Percentiles rank a stretch among this genome's conserved stretches.
Conservation (phyloP, 2,888 invertebrate genomes). For the Rhingia campestris region DNA sequence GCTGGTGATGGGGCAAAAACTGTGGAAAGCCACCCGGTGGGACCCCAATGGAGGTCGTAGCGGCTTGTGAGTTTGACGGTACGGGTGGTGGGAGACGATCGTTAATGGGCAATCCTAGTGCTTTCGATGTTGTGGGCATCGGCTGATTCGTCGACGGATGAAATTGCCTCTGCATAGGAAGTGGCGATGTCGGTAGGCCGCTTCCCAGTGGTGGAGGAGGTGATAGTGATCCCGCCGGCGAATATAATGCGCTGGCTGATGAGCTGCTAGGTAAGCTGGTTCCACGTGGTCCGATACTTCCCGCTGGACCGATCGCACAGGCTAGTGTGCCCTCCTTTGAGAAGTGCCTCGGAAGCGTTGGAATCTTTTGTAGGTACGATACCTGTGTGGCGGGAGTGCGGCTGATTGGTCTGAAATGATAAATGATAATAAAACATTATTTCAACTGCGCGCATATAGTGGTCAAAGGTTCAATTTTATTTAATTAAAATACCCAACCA, state of each 20-base stretch:
- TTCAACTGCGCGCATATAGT: neutral
- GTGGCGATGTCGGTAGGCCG: conserved; percentile 80
- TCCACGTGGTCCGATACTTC: conserved; percentile 47
- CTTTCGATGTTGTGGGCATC: conserved; percentile 78
- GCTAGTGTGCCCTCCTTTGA: conserved; percentile 75
- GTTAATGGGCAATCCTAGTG: conserved; percentile 76
- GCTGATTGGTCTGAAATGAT: conserved; percentile 80
- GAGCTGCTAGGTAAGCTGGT: conserved; percentile 79
- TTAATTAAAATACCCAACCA: conserved; percentile 51
- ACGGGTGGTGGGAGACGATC: conserved; percentile 74
- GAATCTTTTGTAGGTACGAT: conserved; percentile 81
- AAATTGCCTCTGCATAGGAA: conserved; percentile 80
- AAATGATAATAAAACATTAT: conserved; percentile 42
- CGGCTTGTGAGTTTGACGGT: conserved; percentile 66
- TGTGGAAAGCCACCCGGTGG: conserved; percentile 67
- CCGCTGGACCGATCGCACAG: conserved; percentile 55
- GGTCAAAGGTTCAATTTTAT: conserved; percentile 40
- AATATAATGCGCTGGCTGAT: conserved; percentile 80
- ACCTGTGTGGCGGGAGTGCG: conserved; percentile 81
- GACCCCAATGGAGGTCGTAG: conserved; percentile 61
- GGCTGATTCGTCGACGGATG: conserved; percentile 76
- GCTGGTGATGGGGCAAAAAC: conserved; percentile 68
- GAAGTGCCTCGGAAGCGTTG: conserved; percentile 81
- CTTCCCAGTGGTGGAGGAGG: conserved; percentile 67
- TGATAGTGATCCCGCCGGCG: conserved; percentile 75